Base-by-base conservation (phyloP, 1,140 invertebrate genomes). In the Danaus melanippus region DNA sequence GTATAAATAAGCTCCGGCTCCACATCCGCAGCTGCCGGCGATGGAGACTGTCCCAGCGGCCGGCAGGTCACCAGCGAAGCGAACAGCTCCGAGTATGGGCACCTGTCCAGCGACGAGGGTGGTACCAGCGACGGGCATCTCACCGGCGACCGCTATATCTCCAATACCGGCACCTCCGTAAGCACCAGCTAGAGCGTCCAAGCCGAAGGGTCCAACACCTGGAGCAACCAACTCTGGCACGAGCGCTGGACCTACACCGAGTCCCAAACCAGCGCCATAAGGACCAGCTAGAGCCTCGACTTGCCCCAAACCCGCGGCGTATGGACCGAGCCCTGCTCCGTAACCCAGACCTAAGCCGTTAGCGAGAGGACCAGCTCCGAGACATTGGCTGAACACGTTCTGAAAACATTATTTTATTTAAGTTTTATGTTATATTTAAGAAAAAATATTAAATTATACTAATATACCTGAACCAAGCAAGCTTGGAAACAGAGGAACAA, bases 11-110 rank as follows among this genome's bases (percentile, higher is more conserved):
- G 48, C 46, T 1, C 21, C 41, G 7, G 46, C 40, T 8, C 52
- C 54, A 50, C 66, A 67, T 9, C 70, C 64, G 12, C 67, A 74
- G 46, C 59, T 62, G 17, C 74, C 74, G 48, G 58, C 50, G 47
- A 77, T 74, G 48, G 71, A 50, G 21, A 74, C 72, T 5, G 64
- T 48, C n/a, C 74, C 74, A 62, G 53, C 64, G 39, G 72, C 74
- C 42, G 65, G 67, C 1, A 74, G 41, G 12, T 58, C 59, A 40
- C 73, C 73, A 9, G 60, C 62, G 54, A 69, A 72, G 10, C 54
- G 46, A 10, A 76, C 73, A 15, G 66, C 62, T 10, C 74, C 74
- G 12, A 68, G 56, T 44, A 75, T 66, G 10, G 72, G 68, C 42
- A 76, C 71, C 39, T 69, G 66, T 9, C 70, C 76, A 17, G 56